phyloP scores from a whole-genome alignment of 92 coral and sea anemone genomes.

The Bergia sp. region DNA sequence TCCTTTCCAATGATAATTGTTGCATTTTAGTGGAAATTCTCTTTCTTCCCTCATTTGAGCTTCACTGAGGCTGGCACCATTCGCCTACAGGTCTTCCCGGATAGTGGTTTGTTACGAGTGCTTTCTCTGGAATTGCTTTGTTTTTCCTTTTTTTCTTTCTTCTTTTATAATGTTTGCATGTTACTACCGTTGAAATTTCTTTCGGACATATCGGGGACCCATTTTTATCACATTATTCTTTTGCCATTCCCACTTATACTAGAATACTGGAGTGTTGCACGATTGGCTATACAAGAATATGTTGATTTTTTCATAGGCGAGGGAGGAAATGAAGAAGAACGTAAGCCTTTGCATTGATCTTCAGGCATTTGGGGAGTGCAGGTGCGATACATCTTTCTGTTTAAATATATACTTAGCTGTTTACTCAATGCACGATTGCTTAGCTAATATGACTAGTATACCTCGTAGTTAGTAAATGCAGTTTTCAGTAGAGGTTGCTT shows the following conservation, averaged over 20 bases:
- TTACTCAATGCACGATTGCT: too few relatives aligned
- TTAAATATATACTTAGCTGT: too few relatives aligned
- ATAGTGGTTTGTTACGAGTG: too few relatives aligned
- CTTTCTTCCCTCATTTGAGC: neutral
- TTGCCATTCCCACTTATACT: neutral
- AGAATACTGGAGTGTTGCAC: neutral
- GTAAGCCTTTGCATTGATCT: constrained; percentile 66
- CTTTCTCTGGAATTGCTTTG: too few relatives aligned
- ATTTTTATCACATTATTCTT: neutral
- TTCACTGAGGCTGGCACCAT: neutral
- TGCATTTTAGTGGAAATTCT: neutral
- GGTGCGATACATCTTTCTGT: constrained; percentile 47
- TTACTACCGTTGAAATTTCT: too few relatives aligned
- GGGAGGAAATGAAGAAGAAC: constrained; percentile 61
- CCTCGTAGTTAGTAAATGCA: too few relatives aligned
- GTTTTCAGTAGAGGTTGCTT: too few relatives aligned
- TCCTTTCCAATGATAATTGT: neutral
- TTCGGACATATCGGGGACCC: too few relatives aligned
- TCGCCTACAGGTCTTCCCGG: too few relatives aligned
- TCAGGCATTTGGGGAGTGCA: constrained; percentile 93
- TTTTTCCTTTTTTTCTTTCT: too few relatives aligned
- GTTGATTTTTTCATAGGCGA: constrained; percentile 48
- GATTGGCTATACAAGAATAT: neutral
- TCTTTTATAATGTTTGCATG: too few relatives aligned
- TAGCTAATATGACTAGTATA: too few relatives aligned